Evolutionary conservation across 2,888 invertebrate genomes (phyloP).

Genomic region (Azorinus chamasolen): DNA sequence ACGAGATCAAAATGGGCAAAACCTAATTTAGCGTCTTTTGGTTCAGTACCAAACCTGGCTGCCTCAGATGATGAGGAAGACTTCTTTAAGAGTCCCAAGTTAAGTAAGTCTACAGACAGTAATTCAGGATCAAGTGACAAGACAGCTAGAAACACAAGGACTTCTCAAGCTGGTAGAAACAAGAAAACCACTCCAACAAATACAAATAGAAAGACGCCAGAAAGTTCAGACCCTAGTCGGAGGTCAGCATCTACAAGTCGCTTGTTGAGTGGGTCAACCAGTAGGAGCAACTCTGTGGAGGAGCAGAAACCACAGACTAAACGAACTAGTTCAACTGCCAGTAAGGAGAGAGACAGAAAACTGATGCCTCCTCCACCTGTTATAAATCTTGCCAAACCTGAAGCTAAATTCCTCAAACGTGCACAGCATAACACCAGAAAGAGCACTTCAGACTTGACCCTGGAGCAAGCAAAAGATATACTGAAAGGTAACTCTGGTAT

Average conservation of each 20-base stretch:
- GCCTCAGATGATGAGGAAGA: conserved; percentile 60
- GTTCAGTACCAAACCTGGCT: conserved; percentile 74
- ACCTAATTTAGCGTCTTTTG: conserved; percentile 63
- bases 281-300: conserved; percentile 20
- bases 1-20: conserved; percentile 50
- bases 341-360: conserved; percentile 59
- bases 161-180: too few relatives aligned
- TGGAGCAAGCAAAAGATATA: conserved; percentile 81
- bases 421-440: conserved; percentile 67
- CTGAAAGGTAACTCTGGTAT: conserved; percentile 80
- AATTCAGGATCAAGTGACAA: conserved; percentile 8
- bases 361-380: conserved; percentile 73
- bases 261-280: conserved; percentile 15
- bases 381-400: conserved; percentile 58
- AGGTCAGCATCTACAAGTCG: conserved; percentile 37
- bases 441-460: conserved; percentile 73
- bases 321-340: conserved; percentile 4
- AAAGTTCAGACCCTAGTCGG: conserved; percentile 1
- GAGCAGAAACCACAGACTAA: conserved; percentile 28
- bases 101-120: background rate
- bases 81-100: conserved; percentile 20
- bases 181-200: too few relatives aligned
- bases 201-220: too few relatives aligned
- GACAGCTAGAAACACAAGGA: background rate
- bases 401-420: conserved; percentile 65